Conservation (phyloP, 64 coral and sea anemone species). For the Pocillopora damicornis region DNA sequence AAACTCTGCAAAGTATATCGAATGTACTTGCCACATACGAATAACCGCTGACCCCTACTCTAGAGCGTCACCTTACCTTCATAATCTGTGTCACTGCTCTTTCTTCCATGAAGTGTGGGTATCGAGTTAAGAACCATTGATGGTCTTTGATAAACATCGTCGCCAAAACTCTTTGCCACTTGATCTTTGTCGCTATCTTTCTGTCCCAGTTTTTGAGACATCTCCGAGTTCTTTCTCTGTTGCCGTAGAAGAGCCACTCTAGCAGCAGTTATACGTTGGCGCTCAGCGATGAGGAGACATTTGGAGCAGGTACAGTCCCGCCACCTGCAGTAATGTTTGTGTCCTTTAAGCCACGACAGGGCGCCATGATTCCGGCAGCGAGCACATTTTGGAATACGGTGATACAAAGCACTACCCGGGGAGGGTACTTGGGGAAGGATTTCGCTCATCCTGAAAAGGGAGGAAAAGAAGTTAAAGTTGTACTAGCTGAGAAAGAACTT, state of each 20-base stretch:
- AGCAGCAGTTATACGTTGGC: constrained; percentile 90
- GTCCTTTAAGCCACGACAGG: constrained; percentile 87
- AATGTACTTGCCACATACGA: too few relatives aligned
- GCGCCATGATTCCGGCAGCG: constrained; percentile 94
- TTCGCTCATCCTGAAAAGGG: constrained; percentile 74
- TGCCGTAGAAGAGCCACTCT: constrained; percentile 86
- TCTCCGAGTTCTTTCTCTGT: constrained; percentile 74
- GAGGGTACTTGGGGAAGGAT: constrained; percentile 74
- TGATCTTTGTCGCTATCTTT: constrained; percentile 26
- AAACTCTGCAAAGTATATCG: not conserved
- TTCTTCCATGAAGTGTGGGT: constrained; percentile 38
- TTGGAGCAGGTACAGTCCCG: constrained; percentile 91
- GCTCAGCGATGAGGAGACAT: constrained; percentile 81
- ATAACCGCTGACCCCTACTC: too few relatives aligned
- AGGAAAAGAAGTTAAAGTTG: not conserved
- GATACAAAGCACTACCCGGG: constrained; percentile 80
- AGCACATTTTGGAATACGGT: constrained; percentile 94
- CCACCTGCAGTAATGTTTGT: constrained; percentile 92
- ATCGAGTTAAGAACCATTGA: constrained; percentile 80
- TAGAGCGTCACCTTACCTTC: not conserved
- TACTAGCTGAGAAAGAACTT: too few relatives aligned
- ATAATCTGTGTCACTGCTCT: constrained; percentile 47
- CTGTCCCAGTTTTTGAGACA: constrained; percentile 3
- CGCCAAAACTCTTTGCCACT: constrained; percentile 3
- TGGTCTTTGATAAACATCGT: constrained; percentile 76